phyloP scores from a whole-genome alignment of 2,888 invertebrate genomes.

The Agriopis marginaria region DNA sequence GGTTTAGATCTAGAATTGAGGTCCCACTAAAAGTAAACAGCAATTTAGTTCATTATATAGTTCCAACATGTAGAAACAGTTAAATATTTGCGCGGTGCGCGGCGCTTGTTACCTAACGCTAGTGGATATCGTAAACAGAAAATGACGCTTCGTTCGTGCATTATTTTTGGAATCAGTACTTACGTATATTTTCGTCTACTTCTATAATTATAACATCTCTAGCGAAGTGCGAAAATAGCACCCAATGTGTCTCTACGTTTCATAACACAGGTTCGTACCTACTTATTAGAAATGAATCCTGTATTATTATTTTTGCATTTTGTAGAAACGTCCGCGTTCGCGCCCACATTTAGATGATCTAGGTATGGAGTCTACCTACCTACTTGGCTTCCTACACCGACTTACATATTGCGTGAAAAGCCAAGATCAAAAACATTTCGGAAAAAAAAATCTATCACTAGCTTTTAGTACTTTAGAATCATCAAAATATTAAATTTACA shows the following conservation, averaged over 20 bases:
- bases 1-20: too few relatives aligned
- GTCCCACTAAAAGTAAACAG: too few relatives aligned
- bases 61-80: too few relatives aligned
- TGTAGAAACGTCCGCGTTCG: conserved; percentile 13
- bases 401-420: conserved; percentile 34
- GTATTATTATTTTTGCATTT: conserved; percentile 14
- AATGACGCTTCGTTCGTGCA: conserved; percentile 58
- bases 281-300: conserved; percentile 19
- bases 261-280: conserved; percentile 26
- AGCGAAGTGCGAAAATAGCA: conserved; percentile 66
- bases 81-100: neutral
- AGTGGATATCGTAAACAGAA: conserved; percentile 47
- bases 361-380: conserved; percentile 10
- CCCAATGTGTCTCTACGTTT: conserved; percentile 40
- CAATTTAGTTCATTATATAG: too few relatives aligned
- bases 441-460: neutral
- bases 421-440: neutral
- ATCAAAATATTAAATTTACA: too few relatives aligned
- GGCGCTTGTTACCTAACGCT: conserved; percentile 25
- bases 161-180: conserved; percentile 59
- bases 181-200: conserved; percentile 64
- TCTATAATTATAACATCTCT: conserved; percentile 69
- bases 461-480: too few relatives aligned
- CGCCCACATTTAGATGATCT: conserved; percentile 20
- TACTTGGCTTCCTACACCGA: conserved; percentile 15